Evolutionary conservation across 2,888 invertebrate genomes (phyloP), one percentile per base, ranked within the genome.

Genomic region (Rhamphomyia laevipes): DNA sequence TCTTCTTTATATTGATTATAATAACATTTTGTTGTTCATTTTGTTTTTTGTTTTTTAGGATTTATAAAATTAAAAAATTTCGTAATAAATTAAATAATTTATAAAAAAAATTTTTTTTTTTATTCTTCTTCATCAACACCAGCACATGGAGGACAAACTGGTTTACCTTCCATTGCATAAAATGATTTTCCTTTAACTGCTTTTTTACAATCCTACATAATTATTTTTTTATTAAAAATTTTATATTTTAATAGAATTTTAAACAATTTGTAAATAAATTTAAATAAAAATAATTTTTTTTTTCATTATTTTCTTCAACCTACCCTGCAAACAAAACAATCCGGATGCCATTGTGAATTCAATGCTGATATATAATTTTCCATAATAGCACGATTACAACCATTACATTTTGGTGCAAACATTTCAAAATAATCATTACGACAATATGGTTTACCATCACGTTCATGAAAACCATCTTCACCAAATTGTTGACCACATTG

Each of bases 271-370:
- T 10, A 51, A 10, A 49, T 65, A 71, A 72, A 40, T 7, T 41
- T 31, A 27, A 42, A 41, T 9, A 47, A 45, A 37, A 46, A 17
- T 21, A 15, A 42, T 23, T 37, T 40, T 38, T 48, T 41, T 46
- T 42, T 18, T 16, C 6, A 44, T 15, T 43, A 13, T 43, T 5
- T 31, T 4, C n/a, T n/a, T n/a, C n/a, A 40, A 74, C 89, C 78
- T 80, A 97, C 96, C 86, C 93, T 84, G 80, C 97, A 97, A 57
- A 95, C 93, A 76, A 97, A 97, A 74, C 97, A 97, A 67, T 95
- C 91, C 11, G 96, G 86, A 73, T 97, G 97, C 96, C 97, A 97
- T 71, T 97, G 95, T 56, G 89, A 86, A 73, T 92, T 93, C 58
- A 97, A 78, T 46, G 96, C 97, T 30, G 95, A 94, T 69, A 97